Base-by-base conservation (phyloP, 2,797 vertebrate species). In the Amblyopsis hoosieri region DNA sequence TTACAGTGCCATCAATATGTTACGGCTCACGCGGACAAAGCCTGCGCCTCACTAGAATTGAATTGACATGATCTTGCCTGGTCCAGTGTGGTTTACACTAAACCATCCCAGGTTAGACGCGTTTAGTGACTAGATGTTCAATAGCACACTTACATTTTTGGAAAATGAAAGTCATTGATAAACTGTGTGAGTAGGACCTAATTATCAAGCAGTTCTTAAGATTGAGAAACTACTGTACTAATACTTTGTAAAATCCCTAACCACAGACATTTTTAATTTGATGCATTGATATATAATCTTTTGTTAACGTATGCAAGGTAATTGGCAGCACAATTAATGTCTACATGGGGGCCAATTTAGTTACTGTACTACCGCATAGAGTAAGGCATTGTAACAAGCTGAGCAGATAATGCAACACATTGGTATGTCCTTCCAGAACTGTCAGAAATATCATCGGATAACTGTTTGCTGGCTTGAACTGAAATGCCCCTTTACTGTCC, bases 151-250 rank as follows among this genome's bases (percentile, higher is more conserved):
- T 54, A 45, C 56, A 66, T 66, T 5, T 53, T 62, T 72, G 68
- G 55, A 54, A 64, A 60, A 52, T 54, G 69, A 31, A 2, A 56
- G 71, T 74, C 61, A 13, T 74, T 63, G 8, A 47, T 76, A 73
- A 72, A 60, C 2, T 1, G 63, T 74, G 57, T 52, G 64, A 62
- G 51, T 75, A 76, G 66, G 60, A 76, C 50, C 67, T 3, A 33
- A 54, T 74, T 11, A 31, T 65, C 79, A 78, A 67, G 31, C 78
- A 75, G 73, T 67, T 72, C 47, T 72, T 47, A 69, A 67, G 60
- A 74, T 71, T 82, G 64, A 82, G 51, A 71, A 72, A 71, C 57
- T 81, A 67, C 77, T 83, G 23, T 29, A 85, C 79, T 73, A 57
- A n/a, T 45, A 58, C 63, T 66, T 47, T 78, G 46, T 12, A 13